Evolutionary conservation across 2,797 vertebrate genomes (phyloP).

Genomic region (Siniperca obscura): DNA sequence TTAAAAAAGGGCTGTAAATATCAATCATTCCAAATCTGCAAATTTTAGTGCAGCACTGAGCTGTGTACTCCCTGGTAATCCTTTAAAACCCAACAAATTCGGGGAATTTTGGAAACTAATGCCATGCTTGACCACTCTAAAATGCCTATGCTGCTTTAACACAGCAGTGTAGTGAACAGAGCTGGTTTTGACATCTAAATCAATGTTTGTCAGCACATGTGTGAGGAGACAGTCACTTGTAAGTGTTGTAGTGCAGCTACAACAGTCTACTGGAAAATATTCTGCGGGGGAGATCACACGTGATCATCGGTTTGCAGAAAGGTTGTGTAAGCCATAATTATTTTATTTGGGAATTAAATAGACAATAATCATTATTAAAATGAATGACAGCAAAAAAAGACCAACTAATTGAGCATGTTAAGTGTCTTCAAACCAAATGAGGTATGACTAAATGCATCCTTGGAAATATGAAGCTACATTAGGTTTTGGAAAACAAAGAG

Average conservation of each 20-base stretch:
- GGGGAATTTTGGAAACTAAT: conserved; percentile 79
- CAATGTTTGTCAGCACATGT: conserved; percentile 49
- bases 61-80: conserved; percentile 76
- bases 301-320: conserved; percentile 12
- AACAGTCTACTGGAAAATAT: conserved; percentile 23
- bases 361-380: conserved; percentile 76
- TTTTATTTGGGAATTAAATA: conserved; percentile 63
- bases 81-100: conserved; percentile 79
- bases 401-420: conserved; percentile 76
- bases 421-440: conserved; percentile 80
- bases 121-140: conserved; percentile 71
- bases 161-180: conserved; percentile 39
- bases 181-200: conserved; percentile 62
- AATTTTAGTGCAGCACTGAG: conserved; percentile 62
- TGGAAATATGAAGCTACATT: conserved; percentile 67
- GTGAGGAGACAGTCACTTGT: conserved; percentile 31
- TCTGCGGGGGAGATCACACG: conserved; percentile 24
- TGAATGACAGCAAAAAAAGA: conserved; percentile 73
- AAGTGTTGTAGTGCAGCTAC: conserved; percentile 22
- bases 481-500: conserved; percentile 58
- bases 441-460: conserved; percentile 79
- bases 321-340: conserved; percentile 52
- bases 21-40: conserved; percentile 76
- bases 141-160: conserved; percentile 60
- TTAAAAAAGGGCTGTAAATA: conserved; percentile 61